These are phyloP conservation scores for Pachyuromys duprasi DNA, from an alignment of 2,797 vertebrate species.

Conservation along the genomic window DNA sequence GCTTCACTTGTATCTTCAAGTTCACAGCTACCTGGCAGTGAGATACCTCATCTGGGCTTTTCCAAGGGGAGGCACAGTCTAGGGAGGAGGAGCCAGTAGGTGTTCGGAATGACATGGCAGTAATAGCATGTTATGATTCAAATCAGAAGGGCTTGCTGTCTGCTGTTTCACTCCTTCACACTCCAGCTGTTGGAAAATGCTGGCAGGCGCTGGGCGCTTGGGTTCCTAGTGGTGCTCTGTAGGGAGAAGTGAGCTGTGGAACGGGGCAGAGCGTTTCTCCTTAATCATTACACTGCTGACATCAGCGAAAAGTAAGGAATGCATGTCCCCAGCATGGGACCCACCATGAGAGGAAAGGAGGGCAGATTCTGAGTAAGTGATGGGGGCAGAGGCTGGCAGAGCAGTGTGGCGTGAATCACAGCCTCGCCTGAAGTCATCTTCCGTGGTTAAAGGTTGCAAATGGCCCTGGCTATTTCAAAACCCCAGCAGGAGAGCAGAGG, in stretches of 20 bases:
- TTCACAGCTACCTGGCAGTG: neutral
- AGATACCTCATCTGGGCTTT: neutral
- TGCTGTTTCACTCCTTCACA: neutral
- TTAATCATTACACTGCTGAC: constrained; percentile 77
- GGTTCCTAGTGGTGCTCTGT: neutral
- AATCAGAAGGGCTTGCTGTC: neutral
- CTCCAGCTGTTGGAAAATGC: neutral
- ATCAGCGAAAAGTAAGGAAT: constrained; percentile 50
- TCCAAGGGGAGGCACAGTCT: neutral
- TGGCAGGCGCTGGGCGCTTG: neutral
- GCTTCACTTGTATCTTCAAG: neutral
- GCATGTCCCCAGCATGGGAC: accelerated
- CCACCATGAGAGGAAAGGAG: neutral
- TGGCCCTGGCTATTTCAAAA: constrained; percentile 32
- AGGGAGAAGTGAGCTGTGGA: neutral
- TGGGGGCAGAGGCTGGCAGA: neutral
- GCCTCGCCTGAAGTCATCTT: neutral
- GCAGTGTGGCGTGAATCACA: neutral
- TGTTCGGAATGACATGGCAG: too few species aligned
- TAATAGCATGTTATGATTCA: neutral
- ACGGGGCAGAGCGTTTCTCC: constrained; percentile 54
- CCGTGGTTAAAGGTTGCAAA: neutral
- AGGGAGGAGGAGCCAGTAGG: neutral
- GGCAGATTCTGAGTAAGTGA: neutral
- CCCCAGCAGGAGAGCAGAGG: neutral